These are phyloP conservation scores for Etheostoma spectabile DNA, from an alignment of 2,113 vertebrate species.

Conservation along the genomic window DNA sequence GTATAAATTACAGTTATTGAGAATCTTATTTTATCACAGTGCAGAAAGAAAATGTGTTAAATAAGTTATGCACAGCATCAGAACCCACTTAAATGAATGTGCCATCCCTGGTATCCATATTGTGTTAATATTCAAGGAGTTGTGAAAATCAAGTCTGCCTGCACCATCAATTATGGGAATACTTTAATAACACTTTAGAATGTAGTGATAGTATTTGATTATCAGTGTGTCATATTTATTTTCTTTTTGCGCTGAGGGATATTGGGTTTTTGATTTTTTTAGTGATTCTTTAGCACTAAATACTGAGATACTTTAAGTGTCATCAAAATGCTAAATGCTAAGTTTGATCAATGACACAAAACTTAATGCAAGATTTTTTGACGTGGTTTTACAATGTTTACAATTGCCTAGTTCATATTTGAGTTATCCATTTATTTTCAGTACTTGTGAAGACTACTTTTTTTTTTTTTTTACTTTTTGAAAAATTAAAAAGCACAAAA, in stretches of 20 bases:
- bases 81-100: background rate
- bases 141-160: no score
- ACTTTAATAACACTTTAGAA: no score
- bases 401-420: background rate
- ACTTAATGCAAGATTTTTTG: background rate
- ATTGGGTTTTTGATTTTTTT: no score
- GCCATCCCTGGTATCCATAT: no score
- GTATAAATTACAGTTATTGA: background rate
- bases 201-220: no score
- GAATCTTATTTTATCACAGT: background rate
- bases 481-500: constrained; percentile 21
- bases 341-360: background rate
- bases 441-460: background rate
- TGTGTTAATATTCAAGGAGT: no score
- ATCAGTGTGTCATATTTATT: no score
- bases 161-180: no score
- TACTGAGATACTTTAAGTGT: background rate
- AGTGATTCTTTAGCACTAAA: background rate
- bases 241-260: no score
- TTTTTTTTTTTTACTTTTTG: constrained; percentile 18
- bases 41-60: background rate
- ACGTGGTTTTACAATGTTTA: background rate
- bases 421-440: background rate
- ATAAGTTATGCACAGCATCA: constrained; percentile 7
- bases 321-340: background rate